Conservation (phyloP, 1,140 invertebrate species). For the Caenorhabditis inopinata region DNA sequence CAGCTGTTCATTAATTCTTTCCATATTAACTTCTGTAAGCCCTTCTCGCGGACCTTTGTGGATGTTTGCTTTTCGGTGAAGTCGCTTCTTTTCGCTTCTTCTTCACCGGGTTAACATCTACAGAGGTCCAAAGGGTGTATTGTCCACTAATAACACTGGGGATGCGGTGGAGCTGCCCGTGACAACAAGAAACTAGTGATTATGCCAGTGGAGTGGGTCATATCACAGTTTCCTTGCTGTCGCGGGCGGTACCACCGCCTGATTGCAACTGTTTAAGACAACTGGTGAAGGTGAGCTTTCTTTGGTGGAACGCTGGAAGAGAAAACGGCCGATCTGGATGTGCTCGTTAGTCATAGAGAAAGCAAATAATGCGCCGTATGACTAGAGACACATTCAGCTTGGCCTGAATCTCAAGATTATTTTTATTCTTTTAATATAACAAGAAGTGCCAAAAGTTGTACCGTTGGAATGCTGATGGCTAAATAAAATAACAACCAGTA, state of each 20-base stretch:
- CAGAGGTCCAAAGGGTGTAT: constrained; percentile 7
- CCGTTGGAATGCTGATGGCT: no score
- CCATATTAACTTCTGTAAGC: not conserved
- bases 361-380: not conserved
- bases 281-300: no score
- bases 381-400: constrained; percentile 45
- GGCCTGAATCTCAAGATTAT: not conserved
- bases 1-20: not conserved
- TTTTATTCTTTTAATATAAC: no score
- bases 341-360: constrained; percentile 33
- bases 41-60: constrained; percentile 25
- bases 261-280: not conserved
- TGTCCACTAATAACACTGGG: not conserved
- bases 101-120: constrained; percentile 33
- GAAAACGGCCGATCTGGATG: constrained; percentile 33
- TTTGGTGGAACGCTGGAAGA: no score
- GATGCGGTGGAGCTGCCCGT: not conserved
- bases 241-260: not conserved
- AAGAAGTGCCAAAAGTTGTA: no score
- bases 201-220: not conserved
- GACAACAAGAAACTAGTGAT: constrained; percentile 18
- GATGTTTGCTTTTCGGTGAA: constrained; percentile 21
- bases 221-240: constrained; percentile 40
- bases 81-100: not conserved
- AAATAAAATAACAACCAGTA: no score